Evolutionary conservation across 2,888 invertebrate genomes (phyloP), one percentile per base, ranked within the genome.

Genomic region (Clistopyga incitator): DNA sequence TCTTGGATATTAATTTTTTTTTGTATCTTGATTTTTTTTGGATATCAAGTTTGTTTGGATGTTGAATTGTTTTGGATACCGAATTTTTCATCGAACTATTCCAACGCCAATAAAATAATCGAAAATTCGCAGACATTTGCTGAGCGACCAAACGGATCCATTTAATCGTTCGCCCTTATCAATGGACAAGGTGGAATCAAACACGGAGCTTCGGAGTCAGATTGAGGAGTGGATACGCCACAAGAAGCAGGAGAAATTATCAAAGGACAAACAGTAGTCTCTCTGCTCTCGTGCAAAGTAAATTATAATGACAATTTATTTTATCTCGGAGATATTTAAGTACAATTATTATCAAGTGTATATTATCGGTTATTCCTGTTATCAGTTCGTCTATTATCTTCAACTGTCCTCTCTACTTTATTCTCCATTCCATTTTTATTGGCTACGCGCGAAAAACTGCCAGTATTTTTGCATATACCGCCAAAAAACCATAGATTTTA

Each of bases 81-180:
- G 29, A 29, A 29, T 29, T 29, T 29, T 4, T 29, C n/a, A n/a
- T n/a, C n/a, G n/a, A n/a, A n/a, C 8, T 56, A 67, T 52, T 64
- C 56, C 1, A 52, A 52, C 11, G 34, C 15, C 18, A 18, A 45
- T 67, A 83, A n/a, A 67, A 61, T 61, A 38, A 52, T 65, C 15
- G 54, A 8, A 74, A 85, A 86, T 80, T 85, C 94, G 81, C 93
- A 97, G 97, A 87, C 98, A 98, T 93, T 94, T 97, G 85, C 94
- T 96, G 82, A 98, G 98, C 91, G 99, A 99, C 93, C 99, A 99
- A 92, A 96, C 97, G 0, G 99, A 99, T 94, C 99, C 99, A 0
- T 99, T 99, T 93, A 99, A 98, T 94, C 95, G 99, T 50, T 97
- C 97, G 11, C 98, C 98, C 0, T 95, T 99, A 18, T 97, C 98